These are phyloP conservation scores for Paramuricea clavata DNA, from an alignment of 92 coral and sea anemone species.

Conservation along the genomic window DNA sequence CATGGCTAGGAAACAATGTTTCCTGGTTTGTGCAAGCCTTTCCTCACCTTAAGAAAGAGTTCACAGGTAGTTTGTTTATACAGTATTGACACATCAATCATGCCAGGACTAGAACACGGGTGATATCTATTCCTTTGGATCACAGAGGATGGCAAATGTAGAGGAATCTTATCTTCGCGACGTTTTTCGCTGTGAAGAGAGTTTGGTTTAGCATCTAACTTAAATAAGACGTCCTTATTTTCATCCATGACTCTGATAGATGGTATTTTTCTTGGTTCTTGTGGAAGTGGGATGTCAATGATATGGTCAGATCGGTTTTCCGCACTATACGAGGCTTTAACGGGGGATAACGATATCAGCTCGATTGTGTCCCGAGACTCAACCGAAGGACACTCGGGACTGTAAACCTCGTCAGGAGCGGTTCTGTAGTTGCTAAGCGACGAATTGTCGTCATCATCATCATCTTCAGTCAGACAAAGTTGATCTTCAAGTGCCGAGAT, in stretches of 20 bases:
- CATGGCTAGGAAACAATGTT: too few species aligned
- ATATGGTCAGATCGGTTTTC: constrained; percentile 55
- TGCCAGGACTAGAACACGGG: constrained; percentile 69
- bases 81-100: constrained; percentile 81
- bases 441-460: constrained; percentile 91
- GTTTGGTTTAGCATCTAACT: constrained; percentile 32
- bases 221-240: constrained; percentile 49
- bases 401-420: constrained; percentile 86
- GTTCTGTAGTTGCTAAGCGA: constrained; percentile 91
- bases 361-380: constrained; percentile 32
- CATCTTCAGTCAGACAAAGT: constrained; percentile 90
- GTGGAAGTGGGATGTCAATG: not conserved
- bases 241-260: constrained; percentile 64
- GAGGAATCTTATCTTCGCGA: constrained; percentile 81
- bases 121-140: constrained; percentile 55
- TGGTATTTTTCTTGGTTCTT: constrained; percentile 57
- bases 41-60: constrained; percentile 86
- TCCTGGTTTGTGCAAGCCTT: too few species aligned
- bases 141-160: constrained; percentile 88
- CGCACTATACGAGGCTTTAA: constrained; percentile 36
- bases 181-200: constrained; percentile 42
- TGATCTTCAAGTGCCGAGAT: constrained; percentile 91
- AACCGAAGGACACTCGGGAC: constrained; percentile 53
- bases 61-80: constrained; percentile 97
- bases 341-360: constrained; percentile 32